Percentiles rank a stretch among this genome's conserved stretches.
phyloP scores from a whole-genome alignment of 1,140 invertebrate species.

The Mylabris phalerata region DNA sequence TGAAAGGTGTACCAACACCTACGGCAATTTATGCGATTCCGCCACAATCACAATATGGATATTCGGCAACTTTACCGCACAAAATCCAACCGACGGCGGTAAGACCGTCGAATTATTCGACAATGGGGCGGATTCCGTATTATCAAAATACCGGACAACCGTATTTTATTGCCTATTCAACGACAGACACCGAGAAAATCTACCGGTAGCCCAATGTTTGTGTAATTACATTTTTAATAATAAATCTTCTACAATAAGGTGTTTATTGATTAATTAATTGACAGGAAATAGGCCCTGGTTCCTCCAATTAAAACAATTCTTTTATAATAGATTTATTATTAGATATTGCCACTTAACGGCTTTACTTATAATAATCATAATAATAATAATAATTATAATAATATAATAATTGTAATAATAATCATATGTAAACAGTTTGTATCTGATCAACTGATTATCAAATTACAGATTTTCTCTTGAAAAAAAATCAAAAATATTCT shows the following conservation, averaged over 20 bases:
- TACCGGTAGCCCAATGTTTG: constrained; percentile 33
- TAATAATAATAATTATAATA: constrained; percentile 3
- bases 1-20: constrained; percentile 46
- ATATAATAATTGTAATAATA: constrained; percentile 21
- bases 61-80: constrained; percentile 55
- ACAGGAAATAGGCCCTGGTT: not conserved
- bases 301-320: constrained; percentile 14
- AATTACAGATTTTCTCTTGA: too few species aligned
- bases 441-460: constrained; percentile 29
- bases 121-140: constrained; percentile 42
- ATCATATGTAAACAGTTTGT: constrained; percentile 33
- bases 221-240: not conserved
- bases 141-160: constrained; percentile 37
- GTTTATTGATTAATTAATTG: not conserved
- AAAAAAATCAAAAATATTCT: constrained; percentile 7
- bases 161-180: constrained; percentile 36
- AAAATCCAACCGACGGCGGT: constrained; percentile 47
- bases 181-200: constrained; percentile 37
- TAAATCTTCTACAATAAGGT: not conserved
- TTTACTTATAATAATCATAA: constrained; percentile 26
- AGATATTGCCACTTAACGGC: constrained; percentile 29
- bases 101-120: constrained; percentile 43
- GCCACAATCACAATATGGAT: constrained; percentile 47
- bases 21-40: constrained; percentile 45
- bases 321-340: constrained; percentile 31